Percentiles rank a stretch among this genome's conserved stretches.
These are phyloP conservation scores for Melanerpes aurifrons DNA, from an alignment of 2,113 vertebrate genomes.

Conservation along the genomic window DNA sequence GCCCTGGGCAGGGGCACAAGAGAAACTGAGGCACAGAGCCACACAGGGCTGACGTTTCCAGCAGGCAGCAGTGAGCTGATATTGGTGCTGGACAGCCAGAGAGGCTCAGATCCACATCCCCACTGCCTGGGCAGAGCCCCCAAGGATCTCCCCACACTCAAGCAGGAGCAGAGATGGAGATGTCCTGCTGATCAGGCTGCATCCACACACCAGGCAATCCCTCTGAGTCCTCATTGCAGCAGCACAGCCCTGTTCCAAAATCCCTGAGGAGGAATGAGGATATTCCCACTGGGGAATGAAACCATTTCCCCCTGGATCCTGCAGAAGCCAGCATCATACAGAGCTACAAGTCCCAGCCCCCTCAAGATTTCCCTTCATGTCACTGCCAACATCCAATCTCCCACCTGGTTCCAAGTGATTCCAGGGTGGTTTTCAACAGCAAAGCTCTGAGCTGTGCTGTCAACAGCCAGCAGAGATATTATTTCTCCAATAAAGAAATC, in stretches of 20 bases:
- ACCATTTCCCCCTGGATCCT: neutral
- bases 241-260: neutral
- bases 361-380: neutral
- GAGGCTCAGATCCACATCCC: accelerated
- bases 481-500: neutral
- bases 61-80: neutral
- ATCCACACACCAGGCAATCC: neutral
- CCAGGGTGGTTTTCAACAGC: neutral
- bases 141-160: neutral
- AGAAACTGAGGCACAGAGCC: neutral
- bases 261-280: accelerated
- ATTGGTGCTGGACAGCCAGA: accelerated
- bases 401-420: accelerated
- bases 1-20: neutral
- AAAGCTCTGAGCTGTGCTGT: neutral
- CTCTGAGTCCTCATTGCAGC: neutral
- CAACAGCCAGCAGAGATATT: neutral
- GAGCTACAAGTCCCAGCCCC: neutral
- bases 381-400: neutral
- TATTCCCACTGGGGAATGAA: neutral
- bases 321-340: accelerated
- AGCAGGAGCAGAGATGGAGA: neutral
- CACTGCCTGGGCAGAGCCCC: neutral
- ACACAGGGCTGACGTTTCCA: accelerated
- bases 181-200: neutral